Conservation (phyloP, 1,140 invertebrate species). For the Sesamia nonagrioides region DNA sequence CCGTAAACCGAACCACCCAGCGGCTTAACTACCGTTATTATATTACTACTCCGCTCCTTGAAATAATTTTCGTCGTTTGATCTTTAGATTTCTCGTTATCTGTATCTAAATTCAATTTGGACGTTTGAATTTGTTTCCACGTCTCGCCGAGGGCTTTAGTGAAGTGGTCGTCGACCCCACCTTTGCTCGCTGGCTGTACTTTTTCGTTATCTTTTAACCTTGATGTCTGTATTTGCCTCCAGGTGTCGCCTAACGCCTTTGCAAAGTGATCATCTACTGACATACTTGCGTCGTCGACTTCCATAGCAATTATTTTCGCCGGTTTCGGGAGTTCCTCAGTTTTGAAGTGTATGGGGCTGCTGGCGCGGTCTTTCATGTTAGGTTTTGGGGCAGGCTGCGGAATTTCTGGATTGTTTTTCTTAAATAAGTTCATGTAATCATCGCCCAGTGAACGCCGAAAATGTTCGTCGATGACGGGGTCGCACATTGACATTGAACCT, state of each 20-base stretch:
- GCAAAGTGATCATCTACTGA: conserved; percentile 98
- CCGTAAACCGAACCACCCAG: conserved; percentile 70
- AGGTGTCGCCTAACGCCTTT: conserved; percentile 97
- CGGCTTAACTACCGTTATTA: conserved; percentile 67
- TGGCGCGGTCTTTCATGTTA: conserved; percentile 84
- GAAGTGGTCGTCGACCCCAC: conserved; percentile 97
- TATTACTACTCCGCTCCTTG: conserved; percentile 84
- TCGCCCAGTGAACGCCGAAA: conserved; percentile 97
- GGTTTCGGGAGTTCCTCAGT: conserved; percentile 73
- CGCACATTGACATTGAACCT: conserved; percentile 91
- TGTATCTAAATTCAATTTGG: conserved; percentile 69
- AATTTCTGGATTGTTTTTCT: conserved; percentile 86
- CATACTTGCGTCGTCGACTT: conserved; percentile 84
- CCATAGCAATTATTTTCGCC: conserved; percentile 84
- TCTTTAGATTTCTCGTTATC: conserved; percentile 73
- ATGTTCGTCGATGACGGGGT: conserved; percentile 98
- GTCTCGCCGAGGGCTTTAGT: conserved; percentile 98
- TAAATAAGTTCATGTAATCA: conserved; percentile 94
- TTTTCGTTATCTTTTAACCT: conserved; percentile 82
- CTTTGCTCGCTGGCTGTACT: conserved; percentile 63
- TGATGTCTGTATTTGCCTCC: conserved; percentile 93
- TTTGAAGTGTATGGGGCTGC: conserved; percentile 84
- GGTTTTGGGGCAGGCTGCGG: conserved; percentile 80
- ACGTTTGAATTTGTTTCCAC: conserved; percentile 94
- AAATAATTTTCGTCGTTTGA: conserved; percentile 81